phyloP scores from a whole-genome alignment of 2,888 invertebrate genomes.

The Dicycla oo region DNA sequence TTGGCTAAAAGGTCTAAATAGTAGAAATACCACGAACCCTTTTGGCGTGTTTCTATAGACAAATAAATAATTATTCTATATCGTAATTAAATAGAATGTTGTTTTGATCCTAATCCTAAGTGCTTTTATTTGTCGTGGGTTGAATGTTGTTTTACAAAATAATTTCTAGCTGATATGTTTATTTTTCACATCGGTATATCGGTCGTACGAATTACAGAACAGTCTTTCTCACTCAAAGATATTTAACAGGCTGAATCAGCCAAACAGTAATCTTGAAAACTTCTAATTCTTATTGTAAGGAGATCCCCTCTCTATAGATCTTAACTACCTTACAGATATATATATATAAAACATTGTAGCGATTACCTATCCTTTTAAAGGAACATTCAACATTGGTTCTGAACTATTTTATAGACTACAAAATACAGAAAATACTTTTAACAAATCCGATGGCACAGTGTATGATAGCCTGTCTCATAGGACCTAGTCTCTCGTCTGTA shows the following conservation, averaged over 20 bases:
- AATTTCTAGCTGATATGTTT: neutral
- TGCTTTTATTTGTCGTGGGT: conserved; percentile 15
- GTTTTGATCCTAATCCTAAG: conserved; percentile 3
- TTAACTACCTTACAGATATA: neutral
- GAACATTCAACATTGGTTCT: neutral
- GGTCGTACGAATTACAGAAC: neutral
- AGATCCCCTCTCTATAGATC: neutral
- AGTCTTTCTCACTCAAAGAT: neutral
- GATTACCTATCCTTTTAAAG: neutral
- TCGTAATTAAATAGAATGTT: conserved; percentile 1
- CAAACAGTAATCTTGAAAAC: neutral
- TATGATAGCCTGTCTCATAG: neutral
- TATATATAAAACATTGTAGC: neutral
- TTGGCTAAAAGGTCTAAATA: neutral
- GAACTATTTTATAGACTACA: neutral
- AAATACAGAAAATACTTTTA: neutral
- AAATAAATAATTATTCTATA: conserved; percentile 4
- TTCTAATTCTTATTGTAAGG: neutral
- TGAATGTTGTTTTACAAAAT: neutral
- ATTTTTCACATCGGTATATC: neutral
- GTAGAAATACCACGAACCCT: neutral
- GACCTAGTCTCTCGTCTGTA: too few species aligned
- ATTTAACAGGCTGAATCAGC: neutral
- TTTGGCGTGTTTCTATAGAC: neutral
- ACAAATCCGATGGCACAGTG: neutral